phyloP scores from a whole-genome alignment of 2,113 vertebrate genomes.

The Oenanthe oenanthe region DNA sequence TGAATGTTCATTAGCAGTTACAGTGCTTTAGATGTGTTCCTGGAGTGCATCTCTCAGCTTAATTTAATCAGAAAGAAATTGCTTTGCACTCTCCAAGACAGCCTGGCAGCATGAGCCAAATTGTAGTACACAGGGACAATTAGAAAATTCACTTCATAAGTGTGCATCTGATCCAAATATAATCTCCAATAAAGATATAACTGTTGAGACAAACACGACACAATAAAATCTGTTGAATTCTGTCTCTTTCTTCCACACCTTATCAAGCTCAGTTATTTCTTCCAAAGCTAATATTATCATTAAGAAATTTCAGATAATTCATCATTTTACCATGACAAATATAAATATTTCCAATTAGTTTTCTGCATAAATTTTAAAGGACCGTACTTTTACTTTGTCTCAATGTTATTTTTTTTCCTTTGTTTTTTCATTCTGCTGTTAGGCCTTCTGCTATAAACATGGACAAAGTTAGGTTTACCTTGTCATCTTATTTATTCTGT shows the following conservation, averaged over 20 bases:
- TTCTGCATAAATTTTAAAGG: neutral
- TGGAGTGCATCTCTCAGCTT: neutral
- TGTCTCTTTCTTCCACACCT: neutral
- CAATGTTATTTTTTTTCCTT: rapidly evolving
- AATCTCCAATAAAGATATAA: neutral
- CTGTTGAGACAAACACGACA: neutral
- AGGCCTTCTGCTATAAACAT: neutral
- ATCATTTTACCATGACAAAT: neutral
- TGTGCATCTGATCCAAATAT: neutral
- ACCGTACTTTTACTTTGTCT: neutral
- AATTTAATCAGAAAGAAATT: neutral
- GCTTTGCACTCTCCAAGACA: neutral
- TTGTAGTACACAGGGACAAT: neutral
- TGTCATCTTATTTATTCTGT: neutral
- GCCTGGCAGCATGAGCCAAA: neutral
- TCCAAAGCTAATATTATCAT: neutral
- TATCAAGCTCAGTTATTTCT: neutral
- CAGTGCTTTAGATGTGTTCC: neutral
- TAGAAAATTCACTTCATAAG: neutral
- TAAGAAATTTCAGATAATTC: neutral
- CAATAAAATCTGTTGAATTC: neutral
- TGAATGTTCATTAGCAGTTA: neutral
- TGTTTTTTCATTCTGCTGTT: rapidly evolving
- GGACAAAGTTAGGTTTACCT: neutral
- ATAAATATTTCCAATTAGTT: neutral